Conservation (phyloP, 2,888 invertebrate genomes). For the Uropetala carovei region DNA sequence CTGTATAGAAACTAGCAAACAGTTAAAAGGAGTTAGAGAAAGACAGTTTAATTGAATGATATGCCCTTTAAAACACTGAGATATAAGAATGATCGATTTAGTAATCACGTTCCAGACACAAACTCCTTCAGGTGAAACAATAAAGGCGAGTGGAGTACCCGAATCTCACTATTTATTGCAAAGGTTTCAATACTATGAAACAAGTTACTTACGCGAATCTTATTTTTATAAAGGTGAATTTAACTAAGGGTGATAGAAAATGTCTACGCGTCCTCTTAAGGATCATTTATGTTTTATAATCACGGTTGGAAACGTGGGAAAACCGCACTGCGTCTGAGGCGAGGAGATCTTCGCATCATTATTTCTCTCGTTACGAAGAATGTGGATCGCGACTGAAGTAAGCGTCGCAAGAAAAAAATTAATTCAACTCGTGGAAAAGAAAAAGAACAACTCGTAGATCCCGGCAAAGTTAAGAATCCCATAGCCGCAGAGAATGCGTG, state of each 20-base stretch:
- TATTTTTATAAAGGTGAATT: not conserved
- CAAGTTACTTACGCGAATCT: not conserved
- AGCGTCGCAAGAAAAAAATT: not conserved
- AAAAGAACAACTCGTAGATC: not conserved
- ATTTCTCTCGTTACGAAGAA: not conserved
- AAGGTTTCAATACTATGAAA: not conserved
- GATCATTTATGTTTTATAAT: not conserved
- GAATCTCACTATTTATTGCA: too few species aligned
- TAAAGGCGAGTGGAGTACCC: too few species aligned
- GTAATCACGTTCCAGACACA: too few species aligned
- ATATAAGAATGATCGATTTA: too few species aligned
- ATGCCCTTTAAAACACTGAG: too few species aligned
- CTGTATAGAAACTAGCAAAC: too few species aligned
- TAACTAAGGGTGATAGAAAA: not conserved
- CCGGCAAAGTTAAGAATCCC: not conserved
- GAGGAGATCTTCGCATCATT: not conserved
- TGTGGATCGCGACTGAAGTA: not conserved
- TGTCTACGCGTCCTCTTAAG: not conserved
- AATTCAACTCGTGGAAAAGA: not conserved
- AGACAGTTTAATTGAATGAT: too few species aligned
- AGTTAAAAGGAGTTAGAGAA: too few species aligned
- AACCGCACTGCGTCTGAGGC: not conserved
- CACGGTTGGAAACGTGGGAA: not conserved
- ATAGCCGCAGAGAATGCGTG: not conserved
- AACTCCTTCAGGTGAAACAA: too few species aligned